These are phyloP conservation scores for Mustela lutreola DNA, from an alignment of 2,113 vertebrate genomes.

Conservation along the genomic window DNA sequence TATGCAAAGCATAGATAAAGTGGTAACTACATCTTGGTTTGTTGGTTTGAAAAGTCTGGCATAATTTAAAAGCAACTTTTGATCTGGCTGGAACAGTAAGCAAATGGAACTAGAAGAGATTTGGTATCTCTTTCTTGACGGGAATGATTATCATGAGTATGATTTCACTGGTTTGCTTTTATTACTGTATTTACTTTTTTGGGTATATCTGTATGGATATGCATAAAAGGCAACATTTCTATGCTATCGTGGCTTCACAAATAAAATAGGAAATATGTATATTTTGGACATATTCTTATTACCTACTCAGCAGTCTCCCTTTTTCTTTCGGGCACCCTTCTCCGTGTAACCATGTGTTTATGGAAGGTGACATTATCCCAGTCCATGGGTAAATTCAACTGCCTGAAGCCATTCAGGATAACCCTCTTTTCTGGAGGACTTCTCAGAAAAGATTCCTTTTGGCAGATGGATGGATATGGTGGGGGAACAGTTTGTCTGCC, in stretches of 20 bases:
- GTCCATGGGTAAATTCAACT: not conserved
- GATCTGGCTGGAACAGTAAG: not conserved
- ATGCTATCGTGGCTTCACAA: not conserved
- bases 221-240: not conserved
- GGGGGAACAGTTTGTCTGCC: not conserved
- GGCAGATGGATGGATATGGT: not conserved
- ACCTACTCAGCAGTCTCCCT: not conserved
- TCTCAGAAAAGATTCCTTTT: not conserved
- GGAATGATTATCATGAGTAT: not conserved
- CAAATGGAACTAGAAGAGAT: conserved; percentile 19
- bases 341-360: not conserved
- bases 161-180: conserved; percentile 6
- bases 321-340: not conserved
- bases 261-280: not conserved
- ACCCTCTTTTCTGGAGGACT: not conserved
- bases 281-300: not conserved
- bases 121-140: not conserved
- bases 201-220: not conserved
- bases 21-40: not conserved
- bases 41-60: conserved; percentile 32
- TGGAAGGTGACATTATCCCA: not conserved
- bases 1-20: not conserved
- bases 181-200: not conserved
- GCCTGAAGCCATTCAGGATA: not conserved
- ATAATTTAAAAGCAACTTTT: conserved; percentile 52